These are phyloP conservation scores for Cephus pulcher DNA, from an alignment of 2,888 invertebrate species.

Conservation along the genomic window DNA sequence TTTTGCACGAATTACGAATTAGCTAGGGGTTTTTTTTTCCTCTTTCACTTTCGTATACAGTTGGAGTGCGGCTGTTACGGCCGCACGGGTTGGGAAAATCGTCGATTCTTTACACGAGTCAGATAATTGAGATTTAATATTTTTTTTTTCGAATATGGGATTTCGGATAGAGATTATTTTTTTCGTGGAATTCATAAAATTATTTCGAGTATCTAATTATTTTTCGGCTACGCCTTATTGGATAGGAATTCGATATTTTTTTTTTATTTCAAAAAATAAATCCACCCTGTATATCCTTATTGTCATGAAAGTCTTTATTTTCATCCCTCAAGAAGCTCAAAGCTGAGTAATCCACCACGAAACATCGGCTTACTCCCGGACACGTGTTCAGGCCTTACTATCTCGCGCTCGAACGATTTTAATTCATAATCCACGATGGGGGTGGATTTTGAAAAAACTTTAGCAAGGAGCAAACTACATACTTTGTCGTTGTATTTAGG, in stretches of 20 bases:
- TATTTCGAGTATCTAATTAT: background rate
- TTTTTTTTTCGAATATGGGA: background rate
- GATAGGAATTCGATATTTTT: background rate
- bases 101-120: background rate
- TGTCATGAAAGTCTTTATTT: background rate
- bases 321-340: slow-evolving; percentile 1
- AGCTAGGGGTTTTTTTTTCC: background rate
- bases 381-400: slow-evolving; percentile 22
- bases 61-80: background rate
- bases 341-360: slow-evolving; percentile 30
- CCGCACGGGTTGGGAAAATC: background rate
- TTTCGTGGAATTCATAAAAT: background rate
- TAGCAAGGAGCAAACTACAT: background rate
- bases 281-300: background rate
- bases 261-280: background rate
- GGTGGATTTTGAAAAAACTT: background rate
- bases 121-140: background rate
- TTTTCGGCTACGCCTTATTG: background rate
- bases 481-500: background rate
- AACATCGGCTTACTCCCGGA: slow-evolving; percentile 36
- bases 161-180: background rate
- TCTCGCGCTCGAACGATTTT: slow-evolving; percentile 24
- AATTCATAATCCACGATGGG: slow-evolving; percentile 12
- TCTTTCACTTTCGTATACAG: background rate
- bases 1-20: background rate